Base-by-base conservation (phyloP, 2,113 vertebrate genomes). In the Callipepla californica region DNA sequence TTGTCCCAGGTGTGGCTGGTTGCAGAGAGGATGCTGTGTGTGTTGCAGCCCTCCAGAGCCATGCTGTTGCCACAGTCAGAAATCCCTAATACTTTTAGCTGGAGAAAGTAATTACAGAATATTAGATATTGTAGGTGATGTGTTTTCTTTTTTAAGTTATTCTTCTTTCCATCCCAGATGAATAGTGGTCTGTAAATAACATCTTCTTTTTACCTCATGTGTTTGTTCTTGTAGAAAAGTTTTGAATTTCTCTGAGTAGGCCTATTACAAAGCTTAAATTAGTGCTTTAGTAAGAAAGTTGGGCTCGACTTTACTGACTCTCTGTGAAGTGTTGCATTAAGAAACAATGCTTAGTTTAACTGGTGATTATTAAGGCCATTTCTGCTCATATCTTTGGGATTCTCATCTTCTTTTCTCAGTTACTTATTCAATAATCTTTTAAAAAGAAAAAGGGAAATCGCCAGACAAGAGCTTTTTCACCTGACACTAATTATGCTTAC, bases 281-380 rank as follows among this genome's bases (percentile, higher is more conserved):
- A 89, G 61, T 61, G 69, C 76, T 82, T 82, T 87, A 87, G 34
- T n/a, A 68, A 75, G 48, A 80, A 58, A 13, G 9, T 17, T 28
- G 87, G 75, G 51, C 53, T 93, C 47, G 76, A 59, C 51, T 95
- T 87, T 90, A n/a, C 86, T 91, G 42, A 94, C 94, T 91, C 90
- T 87, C 65, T 90, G 85, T 65, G 62, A 85, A 94, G 53, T 65
- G 69, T 58, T 88, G 90, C 63, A 68, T 87, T 95, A 95, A 92
- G 80, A 93, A 84, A 78, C 67, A 77, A 90, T 95, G 73, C 86
- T 68, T 86, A 82, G 20, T 87, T 79, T 87, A 92, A 95, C 75
- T 79, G 8, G 53, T 61, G 59, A 30, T 66, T 80, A 45, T 85
- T 83, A 72, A 55, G 12, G 89, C 6, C 7, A 47, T 93, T 84